phyloP scores from a whole-genome alignment of 2,797 vertebrate genomes.

The Sarcophilus harrisii region DNA sequence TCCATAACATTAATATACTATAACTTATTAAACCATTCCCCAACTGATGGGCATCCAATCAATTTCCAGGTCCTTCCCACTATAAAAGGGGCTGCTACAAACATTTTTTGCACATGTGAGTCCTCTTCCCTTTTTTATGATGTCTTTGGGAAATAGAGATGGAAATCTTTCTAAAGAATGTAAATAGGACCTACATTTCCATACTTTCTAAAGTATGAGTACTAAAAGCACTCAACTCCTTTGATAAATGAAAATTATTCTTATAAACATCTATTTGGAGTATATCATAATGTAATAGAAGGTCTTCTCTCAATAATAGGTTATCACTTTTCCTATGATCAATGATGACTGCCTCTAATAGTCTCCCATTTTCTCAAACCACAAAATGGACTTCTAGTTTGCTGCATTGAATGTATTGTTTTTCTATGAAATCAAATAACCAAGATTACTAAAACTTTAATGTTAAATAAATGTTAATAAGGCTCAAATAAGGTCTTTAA shows the following conservation, averaged over 20 bases:
- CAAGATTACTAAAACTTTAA: constrained; percentile 4
- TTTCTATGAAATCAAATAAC: constrained; percentile 1
- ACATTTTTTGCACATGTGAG: too few relatives aligned
- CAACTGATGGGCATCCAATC: too few relatives aligned
- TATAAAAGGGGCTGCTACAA: too few relatives aligned
- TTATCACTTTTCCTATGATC: constrained; percentile 12
- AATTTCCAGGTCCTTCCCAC: too few relatives aligned
- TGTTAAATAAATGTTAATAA: not conserved
- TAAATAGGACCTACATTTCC: not conserved
- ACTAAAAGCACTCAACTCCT: not conserved
- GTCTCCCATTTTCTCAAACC: not conserved
- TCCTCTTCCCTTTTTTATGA: too few relatives aligned
- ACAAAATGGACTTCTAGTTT: not conserved
- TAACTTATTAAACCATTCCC: too few relatives aligned
- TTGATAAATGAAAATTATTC: constrained; percentile 27
- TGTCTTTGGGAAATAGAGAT: not conserved
- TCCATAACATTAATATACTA: too few relatives aligned
- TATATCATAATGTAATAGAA: not conserved
- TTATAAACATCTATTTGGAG: constrained; percentile 6
- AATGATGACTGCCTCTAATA: constrained; percentile 28
- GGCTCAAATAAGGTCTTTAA: not conserved
- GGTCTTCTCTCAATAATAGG: constrained; percentile 37
- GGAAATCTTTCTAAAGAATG: not conserved
- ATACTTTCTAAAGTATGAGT: not conserved
- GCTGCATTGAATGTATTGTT: not conserved